phyloP scores from a whole-genome alignment of 1,140 invertebrate genomes.

The Aphaenogaster rudis region DNA sequence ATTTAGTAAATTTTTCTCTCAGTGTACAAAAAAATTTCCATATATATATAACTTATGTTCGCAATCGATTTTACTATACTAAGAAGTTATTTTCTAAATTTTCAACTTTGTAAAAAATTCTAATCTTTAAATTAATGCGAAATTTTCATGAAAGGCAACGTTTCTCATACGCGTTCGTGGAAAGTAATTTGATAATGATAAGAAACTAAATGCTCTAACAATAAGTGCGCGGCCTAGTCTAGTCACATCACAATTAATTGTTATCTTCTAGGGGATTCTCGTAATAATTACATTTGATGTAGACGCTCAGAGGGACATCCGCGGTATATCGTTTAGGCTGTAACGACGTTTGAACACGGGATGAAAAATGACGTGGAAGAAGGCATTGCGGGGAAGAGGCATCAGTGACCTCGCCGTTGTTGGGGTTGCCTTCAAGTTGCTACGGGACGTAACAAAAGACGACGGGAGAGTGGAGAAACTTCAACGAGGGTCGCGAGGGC shows the following conservation, averaged over 20 bases:
- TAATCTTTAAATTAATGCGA: background rate
- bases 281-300: background rate
- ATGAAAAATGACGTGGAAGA: slow-evolving; percentile 30
- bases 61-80: background rate
- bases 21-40: background rate
- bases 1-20: too few species aligned
- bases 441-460: slow-evolving; percentile 39
- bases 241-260: background rate
- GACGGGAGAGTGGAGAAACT: slow-evolving; percentile 8
- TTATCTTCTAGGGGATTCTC: background rate
- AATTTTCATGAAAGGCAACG: background rate
- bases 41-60: background rate
- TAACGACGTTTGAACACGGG: background rate
- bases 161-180: background rate
- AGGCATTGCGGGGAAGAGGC: background rate
- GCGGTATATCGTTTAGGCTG: slow-evolving; percentile 6
- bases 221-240: background rate
- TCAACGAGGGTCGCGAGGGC: slow-evolving; percentile 23
- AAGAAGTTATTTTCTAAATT: slow-evolving; percentile 5
- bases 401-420: background rate
- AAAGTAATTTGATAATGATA: slow-evolving; percentile 21
- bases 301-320: background rate
- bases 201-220: background rate
- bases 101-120: background rate
- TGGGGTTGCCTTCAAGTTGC: slow-evolving; percentile 12